Evolutionary conservation across 2,797 vertebrate species (phyloP).

Genomic region (Hypotaenidia okinawae): DNA sequence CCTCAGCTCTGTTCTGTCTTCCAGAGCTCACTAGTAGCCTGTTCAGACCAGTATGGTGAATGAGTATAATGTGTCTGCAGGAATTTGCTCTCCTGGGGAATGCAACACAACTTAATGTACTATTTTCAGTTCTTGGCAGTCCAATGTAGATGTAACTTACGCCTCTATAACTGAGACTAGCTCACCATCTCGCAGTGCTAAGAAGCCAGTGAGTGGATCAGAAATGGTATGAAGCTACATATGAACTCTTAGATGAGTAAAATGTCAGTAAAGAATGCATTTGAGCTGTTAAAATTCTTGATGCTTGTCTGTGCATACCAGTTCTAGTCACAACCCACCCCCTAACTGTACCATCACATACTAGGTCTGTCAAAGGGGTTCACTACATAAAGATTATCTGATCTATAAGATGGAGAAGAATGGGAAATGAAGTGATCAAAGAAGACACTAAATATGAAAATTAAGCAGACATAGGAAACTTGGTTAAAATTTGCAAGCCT

Average conservation of each 20-base stretch:
- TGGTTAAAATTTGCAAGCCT: background rate
- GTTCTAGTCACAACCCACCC: background rate
- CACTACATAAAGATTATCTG: background rate
- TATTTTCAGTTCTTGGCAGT: background rate
- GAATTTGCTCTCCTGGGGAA: background rate
- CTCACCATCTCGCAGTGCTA: background rate
- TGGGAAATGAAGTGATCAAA: background rate
- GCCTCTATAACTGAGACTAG: background rate
- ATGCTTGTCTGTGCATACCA: background rate
- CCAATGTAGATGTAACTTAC: no score
- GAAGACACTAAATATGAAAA: background rate
- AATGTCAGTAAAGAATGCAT: background rate
- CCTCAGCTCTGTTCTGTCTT: background rate
- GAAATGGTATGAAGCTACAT: background rate
- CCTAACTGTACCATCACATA: background rate
- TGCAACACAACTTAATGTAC: background rate
- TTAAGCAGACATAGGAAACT: background rate
- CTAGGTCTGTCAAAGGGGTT: background rate
- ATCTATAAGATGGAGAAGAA: background rate
- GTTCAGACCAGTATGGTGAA: background rate
- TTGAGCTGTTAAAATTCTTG: background rate
- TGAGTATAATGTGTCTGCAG: background rate
- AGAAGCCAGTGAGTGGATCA: background rate
- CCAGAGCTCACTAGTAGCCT: background rate
- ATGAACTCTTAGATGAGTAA: background rate